Evolutionary conservation across 2,113 vertebrate species (phyloP).

Genomic region (Peromyscus polionotus): DNA sequence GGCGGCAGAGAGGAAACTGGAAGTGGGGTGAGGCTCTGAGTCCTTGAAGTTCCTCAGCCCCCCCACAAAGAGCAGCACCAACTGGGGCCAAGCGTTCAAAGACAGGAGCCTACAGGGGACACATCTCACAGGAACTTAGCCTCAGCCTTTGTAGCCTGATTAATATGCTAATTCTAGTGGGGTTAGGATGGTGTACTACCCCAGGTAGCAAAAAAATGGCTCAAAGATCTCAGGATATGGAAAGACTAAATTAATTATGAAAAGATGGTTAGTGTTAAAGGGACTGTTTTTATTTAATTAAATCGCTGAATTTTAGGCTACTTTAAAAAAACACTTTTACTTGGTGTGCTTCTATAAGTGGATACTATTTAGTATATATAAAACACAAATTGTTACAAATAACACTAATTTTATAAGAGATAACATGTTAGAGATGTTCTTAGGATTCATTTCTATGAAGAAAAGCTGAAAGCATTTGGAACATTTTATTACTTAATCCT

Average conservation of each 20-base stretch:
- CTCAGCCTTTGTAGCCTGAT: neutral
- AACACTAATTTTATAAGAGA: conserved; percentile 54
- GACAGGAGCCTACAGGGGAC: neutral
- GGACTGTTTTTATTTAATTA: conserved; percentile 37
- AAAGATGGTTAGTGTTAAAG: conserved; percentile 13
- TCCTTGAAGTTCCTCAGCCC: neutral
- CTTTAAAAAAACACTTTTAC: conserved; percentile 43
- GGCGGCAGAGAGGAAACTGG: neutral
- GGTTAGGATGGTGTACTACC: neutral
- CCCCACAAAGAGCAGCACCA: neutral
- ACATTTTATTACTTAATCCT: conserved; percentile 50
- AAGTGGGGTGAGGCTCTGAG: neutral
- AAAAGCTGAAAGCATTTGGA: conserved; percentile 54
- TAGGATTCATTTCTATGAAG: conserved; percentile 35
- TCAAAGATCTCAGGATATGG: neutral
- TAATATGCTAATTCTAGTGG: neutral
- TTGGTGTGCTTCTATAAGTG: conserved; percentile 17
- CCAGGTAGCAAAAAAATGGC: neutral
- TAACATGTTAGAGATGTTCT: conserved; percentile 25
- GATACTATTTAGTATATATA: conserved; percentile 36
- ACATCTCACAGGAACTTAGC: neutral
- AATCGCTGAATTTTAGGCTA: conserved; percentile 37
- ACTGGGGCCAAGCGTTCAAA: neutral
- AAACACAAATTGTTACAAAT: conserved; percentile 51
- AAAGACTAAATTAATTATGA: neutral